These are phyloP conservation scores for Drosophila pullipes DNA, from an alignment of 2,888 invertebrate species.

Conservation along the genomic window DNA sequence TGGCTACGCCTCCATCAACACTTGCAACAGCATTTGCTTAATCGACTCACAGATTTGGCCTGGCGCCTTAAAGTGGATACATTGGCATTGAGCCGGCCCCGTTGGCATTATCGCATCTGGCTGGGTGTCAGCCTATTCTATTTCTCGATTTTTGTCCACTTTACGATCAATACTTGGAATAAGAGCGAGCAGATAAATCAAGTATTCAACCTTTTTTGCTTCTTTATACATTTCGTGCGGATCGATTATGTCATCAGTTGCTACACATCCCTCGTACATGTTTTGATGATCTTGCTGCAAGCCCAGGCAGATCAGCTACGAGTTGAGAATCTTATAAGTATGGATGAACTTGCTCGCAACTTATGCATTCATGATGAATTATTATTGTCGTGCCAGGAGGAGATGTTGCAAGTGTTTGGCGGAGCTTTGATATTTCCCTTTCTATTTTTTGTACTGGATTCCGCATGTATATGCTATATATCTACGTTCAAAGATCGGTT, in stretches of 20 bases:
- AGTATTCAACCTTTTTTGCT: not conserved
- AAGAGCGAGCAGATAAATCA: not conserved
- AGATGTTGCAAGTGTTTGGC: conserved; percentile 36
- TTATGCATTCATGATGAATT: conserved; percentile 30
- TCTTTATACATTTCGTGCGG: conserved; percentile 1
- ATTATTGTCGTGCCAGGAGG: conserved; percentile 21
- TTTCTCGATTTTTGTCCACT: not conserved
- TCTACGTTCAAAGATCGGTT: conserved; percentile 27
- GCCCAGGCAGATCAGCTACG: conserved; percentile 12
- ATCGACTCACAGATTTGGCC: conserved; percentile 21
- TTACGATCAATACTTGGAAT: not conserved
- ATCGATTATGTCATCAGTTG: conserved; percentile 34
- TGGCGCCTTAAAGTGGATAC: conserved; percentile 17
- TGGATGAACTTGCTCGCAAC: not conserved
- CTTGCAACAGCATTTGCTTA: conserved; percentile 22
- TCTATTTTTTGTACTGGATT: conserved; percentile 26
- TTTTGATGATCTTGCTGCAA: conserved; percentile 19
- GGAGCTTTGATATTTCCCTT: conserved; percentile 22
- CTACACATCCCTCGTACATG: conserved; percentile 34
- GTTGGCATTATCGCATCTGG: conserved; percentile 23
- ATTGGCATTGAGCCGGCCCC: conserved; percentile 4
- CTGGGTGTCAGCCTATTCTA: conserved; percentile 10
- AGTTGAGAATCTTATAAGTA: too few species aligned
- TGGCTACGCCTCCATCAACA: conserved; percentile 28
- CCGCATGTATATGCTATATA: conserved; percentile 20